Evolutionary conservation across 2,113 vertebrate genomes (phyloP), one percentile per base, ranked within the genome.

Genomic region (Pipa parva): DNA sequence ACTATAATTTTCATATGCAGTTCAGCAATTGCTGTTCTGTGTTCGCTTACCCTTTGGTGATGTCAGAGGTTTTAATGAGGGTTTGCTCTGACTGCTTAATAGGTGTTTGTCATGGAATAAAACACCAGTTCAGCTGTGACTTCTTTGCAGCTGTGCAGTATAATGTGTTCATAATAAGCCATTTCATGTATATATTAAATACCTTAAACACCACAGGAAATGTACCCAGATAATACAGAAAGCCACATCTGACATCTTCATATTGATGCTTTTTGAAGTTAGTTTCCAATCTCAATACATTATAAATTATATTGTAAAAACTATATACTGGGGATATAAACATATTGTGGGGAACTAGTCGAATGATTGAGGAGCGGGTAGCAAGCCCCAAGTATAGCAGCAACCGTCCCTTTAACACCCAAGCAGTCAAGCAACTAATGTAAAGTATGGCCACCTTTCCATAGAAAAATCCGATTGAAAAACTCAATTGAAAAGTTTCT

Each of bases 1-100:
- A 85, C 77, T 75, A 83, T 83, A 71, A 88, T 88, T 89, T 89
- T 88, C 85, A 79, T 86, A 84, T 17, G 56, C 81, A 42, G 60
- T 76, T 80, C 81, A 74, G 85, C 80, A 75, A 62, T 82, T 70
- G 76, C 82, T 74, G 72, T 68, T 81, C 81, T 78, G 77, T 85
- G 79, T 85, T 81, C 55, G 62, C 77, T 77, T 80, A 80, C 85
- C 83, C 78, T 46, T 63, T 58, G 86, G 79, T 78, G 84, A 84
- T 79, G 81, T 82, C 87, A 82, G 78, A 76, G 78, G 73, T 73
- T 76, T 78, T 73, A 72, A 81, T 76, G 78, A 85, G 77, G 69
- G 72, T 77, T 78, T 77, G 76, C 79, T 79, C 81, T 79, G 77
- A 74, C 80, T 75, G 75, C 81, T 81, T 85, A 84, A 79, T 82